Evolutionary conservation across 2,888 invertebrate species (phyloP), one percentile per base, ranked within the genome.

Genomic region (Ochropleura leucogaster): DNA sequence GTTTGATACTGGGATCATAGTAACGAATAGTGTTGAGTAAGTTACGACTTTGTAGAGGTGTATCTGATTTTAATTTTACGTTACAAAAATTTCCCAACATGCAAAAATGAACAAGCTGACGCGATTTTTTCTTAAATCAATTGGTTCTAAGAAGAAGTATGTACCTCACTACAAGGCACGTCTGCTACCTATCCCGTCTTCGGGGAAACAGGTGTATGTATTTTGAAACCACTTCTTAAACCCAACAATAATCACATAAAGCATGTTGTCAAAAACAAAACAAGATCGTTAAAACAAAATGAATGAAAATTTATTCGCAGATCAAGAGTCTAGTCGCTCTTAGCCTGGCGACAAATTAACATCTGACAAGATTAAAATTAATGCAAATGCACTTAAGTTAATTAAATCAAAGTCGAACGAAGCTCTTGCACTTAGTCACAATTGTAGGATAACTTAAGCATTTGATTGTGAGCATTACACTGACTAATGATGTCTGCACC

Each of bases 361-460:
- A 89, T 89, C 83, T 79, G 82, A 88, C 86, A 79, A 85, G 88
- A 88, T 89, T 87, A 85, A 88, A 86, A 88, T 86, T 87, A 89
- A 89, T 88, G 87, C 84, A 87, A 89, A 89, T 90, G 90, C 89
- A 92, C 88, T 89, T 88, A 87, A 84, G 85, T 85, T 89, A 90
- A 91, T 91, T 89, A 88, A 89, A 88, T 88, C 84, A 80, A 86
- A 85, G 87, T 83, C 77, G 80, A 87, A 84, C 72, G 76, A 82
- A 84, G 72, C 78, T 84, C 81, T 79, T 82, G 84, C 85, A 82
- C 79, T 86, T 83, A 85, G 82, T 87, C 82, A 85, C 84, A 75
- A 85, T 73, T 82, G 84, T 74, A 77, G 69, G 84, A 80, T 84
- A 78, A 82, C 71, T 84, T 80, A 82, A 72, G 70, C 62, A 73